Conservation (phyloP, 2,888 invertebrate genomes). For the Melinaea marsaeus region DNA sequence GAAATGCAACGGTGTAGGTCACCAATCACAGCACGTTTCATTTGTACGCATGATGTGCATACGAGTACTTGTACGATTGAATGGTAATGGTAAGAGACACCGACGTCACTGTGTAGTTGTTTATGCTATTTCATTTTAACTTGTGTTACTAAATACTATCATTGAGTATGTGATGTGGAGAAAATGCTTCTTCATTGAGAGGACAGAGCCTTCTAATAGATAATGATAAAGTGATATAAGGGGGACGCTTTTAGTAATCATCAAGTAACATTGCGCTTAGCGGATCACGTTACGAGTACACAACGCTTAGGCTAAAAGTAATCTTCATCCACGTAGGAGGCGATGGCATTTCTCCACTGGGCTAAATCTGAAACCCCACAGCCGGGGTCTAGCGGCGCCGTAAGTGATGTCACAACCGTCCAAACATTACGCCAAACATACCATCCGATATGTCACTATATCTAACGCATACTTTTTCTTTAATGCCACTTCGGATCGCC, state of each 20-base stretch:
- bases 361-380: conserved; percentile 65
- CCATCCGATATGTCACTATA: conserved; percentile 59
- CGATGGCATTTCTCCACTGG: conserved; percentile 70
- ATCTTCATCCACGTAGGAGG: conserved; percentile 71
- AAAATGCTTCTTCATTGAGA: neutral
- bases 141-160: neutral
- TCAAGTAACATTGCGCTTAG: conserved; percentile 30
- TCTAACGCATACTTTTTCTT: conserved; percentile 72
- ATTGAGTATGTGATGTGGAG: neutral
- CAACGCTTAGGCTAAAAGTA: conserved; percentile 55
- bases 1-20: conserved; percentile 40
- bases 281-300: conserved; percentile 29
- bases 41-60: conserved; percentile 25
- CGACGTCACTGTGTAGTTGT: conserved; percentile 10
- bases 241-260: conserved; percentile 22
- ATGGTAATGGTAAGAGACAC: conserved; percentile 15
- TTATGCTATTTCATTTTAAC: conserved; percentile 3
- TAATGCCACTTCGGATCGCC: conserved; percentile 72
- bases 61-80: conserved; percentile 39
- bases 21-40: conserved; percentile 39
- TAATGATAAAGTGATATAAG: conserved; percentile 7
- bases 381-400: conserved; percentile 68
- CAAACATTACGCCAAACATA: conserved; percentile 42
- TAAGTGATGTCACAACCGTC: conserved; percentile 67
- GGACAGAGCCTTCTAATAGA: neutral